phyloP scores from a whole-genome alignment of 1,140 invertebrate species.

The Stenopsyche tienmushanensis region DNA sequence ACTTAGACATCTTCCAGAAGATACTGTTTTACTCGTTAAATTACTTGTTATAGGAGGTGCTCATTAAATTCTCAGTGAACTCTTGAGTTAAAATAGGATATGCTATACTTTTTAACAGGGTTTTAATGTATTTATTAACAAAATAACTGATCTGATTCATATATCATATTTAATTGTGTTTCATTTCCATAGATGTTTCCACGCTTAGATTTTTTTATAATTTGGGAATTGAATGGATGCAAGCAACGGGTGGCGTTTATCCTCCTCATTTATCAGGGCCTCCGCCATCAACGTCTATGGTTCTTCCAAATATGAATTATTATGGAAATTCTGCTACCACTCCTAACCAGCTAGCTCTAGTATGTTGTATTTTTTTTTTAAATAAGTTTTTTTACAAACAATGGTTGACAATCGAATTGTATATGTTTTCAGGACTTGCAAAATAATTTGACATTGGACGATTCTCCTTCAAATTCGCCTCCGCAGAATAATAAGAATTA shows the following conservation, averaged over 20 bases:
- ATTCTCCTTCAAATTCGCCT: constrained; percentile 21
- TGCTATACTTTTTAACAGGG: constrained; percentile 24
- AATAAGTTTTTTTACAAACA: no score
- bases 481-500: neutral
- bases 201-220: constrained; percentile 68
- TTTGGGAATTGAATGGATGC: constrained; percentile 61
- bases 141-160: no score
- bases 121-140: no score
- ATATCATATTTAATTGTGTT: no score
- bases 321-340: constrained; percentile 40
- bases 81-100: constrained; percentile 10
- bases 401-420: no score
- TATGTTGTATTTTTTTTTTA: constrained; percentile 18
- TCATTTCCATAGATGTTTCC: constrained; percentile 62
- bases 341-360: constrained; percentile 27
- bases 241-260: constrained; percentile 45
- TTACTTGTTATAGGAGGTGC: no score
- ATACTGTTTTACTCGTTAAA: no score
- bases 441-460: constrained; percentile 25
- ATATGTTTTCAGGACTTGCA: constrained; percentile 35
- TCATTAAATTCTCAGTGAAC: no score
- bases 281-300: constrained; percentile 43
- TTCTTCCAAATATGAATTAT: constrained; percentile 41
- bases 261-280: constrained; percentile 12
- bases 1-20: no score